Percentiles rank a stretch among this genome's conserved stretches.
These are phyloP conservation scores for Smittia sp. DNA, from an alignment of 2,888 invertebrate genomes.

Conservation along the genomic window DNA sequence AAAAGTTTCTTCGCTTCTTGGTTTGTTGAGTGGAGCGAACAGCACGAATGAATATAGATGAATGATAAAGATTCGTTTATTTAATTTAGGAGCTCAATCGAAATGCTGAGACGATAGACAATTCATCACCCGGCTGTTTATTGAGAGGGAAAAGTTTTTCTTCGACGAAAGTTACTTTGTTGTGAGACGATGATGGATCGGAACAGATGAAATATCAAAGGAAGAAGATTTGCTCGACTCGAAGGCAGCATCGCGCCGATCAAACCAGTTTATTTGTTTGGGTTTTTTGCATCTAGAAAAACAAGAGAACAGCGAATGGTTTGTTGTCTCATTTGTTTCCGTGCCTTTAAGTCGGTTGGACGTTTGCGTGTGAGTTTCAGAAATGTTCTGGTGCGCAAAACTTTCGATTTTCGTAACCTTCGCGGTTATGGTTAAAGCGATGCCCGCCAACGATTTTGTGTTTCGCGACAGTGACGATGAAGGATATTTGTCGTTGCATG, in stretches of 20 bases:
- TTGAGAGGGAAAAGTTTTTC: neutral
- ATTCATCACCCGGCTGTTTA: slow-evolving; percentile 27
- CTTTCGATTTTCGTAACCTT: too few relatives aligned
- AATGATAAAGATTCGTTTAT: slow-evolving; percentile 28
- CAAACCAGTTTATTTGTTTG: too few relatives aligned
- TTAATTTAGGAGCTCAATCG: slow-evolving; percentile 23
- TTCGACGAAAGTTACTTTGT: neutral
- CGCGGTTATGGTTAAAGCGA: too few relatives aligned
- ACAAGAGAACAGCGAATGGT: too few relatives aligned
- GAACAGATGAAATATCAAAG: neutral
- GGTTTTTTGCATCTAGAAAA: too few relatives aligned
- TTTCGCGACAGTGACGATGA: too few relatives aligned
- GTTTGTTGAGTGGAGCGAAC: neutral
- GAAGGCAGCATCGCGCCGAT: neutral
- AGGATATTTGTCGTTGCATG: too few relatives aligned
- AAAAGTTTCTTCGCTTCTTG: slow-evolving; percentile 18
- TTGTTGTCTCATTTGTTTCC: too few relatives aligned
- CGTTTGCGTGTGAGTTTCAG: too few relatives aligned
- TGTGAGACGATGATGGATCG: neutral
- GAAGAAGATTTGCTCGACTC: neutral
- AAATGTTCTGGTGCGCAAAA: too few relatives aligned
- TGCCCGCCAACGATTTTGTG: too few relatives aligned
- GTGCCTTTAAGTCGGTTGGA: too few relatives aligned
- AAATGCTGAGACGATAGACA: slow-evolving; percentile 14
- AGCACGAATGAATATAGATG: slow-evolving; percentile 15